These are phyloP conservation scores for Propithecus perrieri DNA, from an alignment of 2,797 vertebrate genomes.

Conservation along the genomic window DNA sequence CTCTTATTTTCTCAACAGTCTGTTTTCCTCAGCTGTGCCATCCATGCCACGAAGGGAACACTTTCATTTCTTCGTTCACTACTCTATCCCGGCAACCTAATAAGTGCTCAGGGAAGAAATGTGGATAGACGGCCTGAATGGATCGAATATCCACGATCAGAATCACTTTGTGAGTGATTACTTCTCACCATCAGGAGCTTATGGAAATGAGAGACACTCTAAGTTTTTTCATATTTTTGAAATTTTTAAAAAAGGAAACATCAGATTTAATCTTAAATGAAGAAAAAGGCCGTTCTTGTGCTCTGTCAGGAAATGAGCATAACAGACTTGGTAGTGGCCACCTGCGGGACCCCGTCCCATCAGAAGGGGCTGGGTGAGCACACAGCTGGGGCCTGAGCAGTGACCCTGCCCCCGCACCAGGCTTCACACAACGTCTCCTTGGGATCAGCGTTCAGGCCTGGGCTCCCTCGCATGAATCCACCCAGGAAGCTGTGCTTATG, in stretches of 20 bases:
- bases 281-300: not conserved
- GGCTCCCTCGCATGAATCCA: not conserved
- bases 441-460: not conserved
- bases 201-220: not conserved
- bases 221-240: not conserved
- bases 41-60: not conserved
- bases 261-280: not conserved
- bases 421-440: fast-evolving
- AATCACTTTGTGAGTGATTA: not conserved
- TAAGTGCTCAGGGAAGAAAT: not conserved
- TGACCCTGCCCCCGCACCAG: fast-evolving
- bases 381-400: fast-evolving
- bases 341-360: no score
- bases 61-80: not conserved
- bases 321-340: no score
- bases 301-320: not conserved
- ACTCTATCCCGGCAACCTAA: not conserved
- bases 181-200: not conserved
- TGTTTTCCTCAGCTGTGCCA: not conserved
- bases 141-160: not conserved
- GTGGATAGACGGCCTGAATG: not conserved
- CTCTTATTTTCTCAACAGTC: not conserved
- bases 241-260: not conserved
- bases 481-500: not conserved
- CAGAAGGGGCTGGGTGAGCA: not conserved